Evolutionary conservation across 2,888 invertebrate genomes (phyloP), one percentile per base, ranked within the genome.

Genomic region (Argynnis bischoffii): DNA sequence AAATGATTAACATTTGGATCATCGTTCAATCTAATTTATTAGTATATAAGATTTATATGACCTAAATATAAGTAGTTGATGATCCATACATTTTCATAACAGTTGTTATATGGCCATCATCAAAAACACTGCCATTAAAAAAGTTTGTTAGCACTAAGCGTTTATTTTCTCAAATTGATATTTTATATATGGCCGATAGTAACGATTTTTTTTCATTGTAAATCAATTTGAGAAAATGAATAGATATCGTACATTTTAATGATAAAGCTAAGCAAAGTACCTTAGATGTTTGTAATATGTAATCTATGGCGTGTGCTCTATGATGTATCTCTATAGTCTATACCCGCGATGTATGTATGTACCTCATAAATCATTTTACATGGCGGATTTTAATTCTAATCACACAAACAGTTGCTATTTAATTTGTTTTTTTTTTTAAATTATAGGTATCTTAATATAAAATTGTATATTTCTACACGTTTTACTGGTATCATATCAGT

Each of bases 81-180:
- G 51, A 61, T 61, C 59, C 59, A 64, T 63, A 21, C 51, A 16
- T 56, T 48, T 51, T 26, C 4, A 47, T 47, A 16, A 65, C 54
- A 26, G 16, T 26, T 26, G 15, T 50, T 78, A 79, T 82, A 84
- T 85, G 84, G 76, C 80, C 80, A 81, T 81, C 84, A 80, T 80
- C 73, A 71, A 70, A 72, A 69, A 77, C 74, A 89, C 89, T 89
- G 89, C 89, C 89, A 89, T 87, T 78, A 75, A 73, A 79, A 11
- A 26, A 59, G 76, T 76, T 78, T 76, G 72, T 72, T 67, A 72
- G 64, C 67, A 51, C 53, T 61, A 60, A 63, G 41, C 21, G 63
- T 64, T 66, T 57, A 60, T 70, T 63, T 68, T 73, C 60, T 69
- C 51, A 69, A 67, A 64, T 63, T 56, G 63, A 50, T 21, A 64